Evolutionary conservation across 2,888 invertebrate genomes (phyloP).

Genomic region (Clunio marinus): DNA sequence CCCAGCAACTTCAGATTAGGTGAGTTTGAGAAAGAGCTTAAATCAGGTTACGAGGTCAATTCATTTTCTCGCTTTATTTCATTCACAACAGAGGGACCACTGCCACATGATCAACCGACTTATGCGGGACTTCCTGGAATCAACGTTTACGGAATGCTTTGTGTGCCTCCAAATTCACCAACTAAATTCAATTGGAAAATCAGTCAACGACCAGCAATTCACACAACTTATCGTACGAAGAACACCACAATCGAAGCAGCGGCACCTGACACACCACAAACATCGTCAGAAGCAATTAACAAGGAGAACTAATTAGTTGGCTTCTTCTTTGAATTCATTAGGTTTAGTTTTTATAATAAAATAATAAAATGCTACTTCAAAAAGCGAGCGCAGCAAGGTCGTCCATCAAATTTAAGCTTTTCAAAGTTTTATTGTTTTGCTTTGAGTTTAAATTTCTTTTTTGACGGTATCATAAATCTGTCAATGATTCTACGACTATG

Average conservation of each 20-base stretch:
- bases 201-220: constrained; percentile 23
- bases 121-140: constrained; percentile 92
- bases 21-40: constrained; percentile 53
- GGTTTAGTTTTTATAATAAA: too few relatives aligned
- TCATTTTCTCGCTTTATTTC: not conserved
- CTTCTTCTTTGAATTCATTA: too few relatives aligned
- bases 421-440: too few relatives aligned
- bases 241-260: constrained; percentile 32
- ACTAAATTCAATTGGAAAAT: not conserved
- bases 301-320: too few relatives aligned
- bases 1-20: constrained; percentile 79
- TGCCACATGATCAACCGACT: constrained; percentile 90
- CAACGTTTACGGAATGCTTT: constrained; percentile 92
- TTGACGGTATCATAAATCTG: too few relatives aligned
- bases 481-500: too few relatives aligned
- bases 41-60: constrained; percentile 23
- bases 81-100: constrained; percentile 72
- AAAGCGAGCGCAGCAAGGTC: too few relatives aligned
- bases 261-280: not conserved
- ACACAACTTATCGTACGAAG: constrained; percentile 33
- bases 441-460: too few relatives aligned
- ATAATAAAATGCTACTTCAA: too few relatives aligned
- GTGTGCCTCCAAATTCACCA: constrained; percentile 53
- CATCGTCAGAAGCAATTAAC: too few relatives aligned
- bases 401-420: too few relatives aligned